Percentiles rank a stretch among this genome's conserved stretches.
Conservation (phyloP, 1,140 invertebrate genomes). For the Steinernema feltiae region DNA sequence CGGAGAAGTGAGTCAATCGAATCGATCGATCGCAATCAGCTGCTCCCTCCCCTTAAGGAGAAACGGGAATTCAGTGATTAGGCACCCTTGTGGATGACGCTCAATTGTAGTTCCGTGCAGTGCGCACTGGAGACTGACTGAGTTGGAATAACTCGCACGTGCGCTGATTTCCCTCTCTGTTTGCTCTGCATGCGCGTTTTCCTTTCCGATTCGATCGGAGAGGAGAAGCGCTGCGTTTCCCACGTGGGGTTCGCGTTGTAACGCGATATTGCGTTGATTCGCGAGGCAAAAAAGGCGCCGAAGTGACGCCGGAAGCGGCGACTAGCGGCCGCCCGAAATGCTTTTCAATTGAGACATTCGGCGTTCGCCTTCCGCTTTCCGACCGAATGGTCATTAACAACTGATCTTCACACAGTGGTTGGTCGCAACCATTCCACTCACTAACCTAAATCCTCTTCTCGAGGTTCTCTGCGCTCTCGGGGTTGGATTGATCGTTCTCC, state of each 20-base stretch:
- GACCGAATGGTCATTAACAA: not conserved
- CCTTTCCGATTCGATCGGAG: not conserved
- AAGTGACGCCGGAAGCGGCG: not conserved
- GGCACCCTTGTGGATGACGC: not conserved
- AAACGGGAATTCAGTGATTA: not conserved
- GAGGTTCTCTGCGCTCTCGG: not conserved
- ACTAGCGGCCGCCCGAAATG: not conserved
- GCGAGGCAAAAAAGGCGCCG: not conserved
- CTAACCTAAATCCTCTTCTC: not conserved
- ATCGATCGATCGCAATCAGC: not conserved
- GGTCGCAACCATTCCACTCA: not conserved
- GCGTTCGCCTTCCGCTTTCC: too few relatives aligned
- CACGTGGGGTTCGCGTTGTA: not conserved
- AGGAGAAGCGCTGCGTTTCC: too few relatives aligned
- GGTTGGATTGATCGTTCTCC: not conserved
- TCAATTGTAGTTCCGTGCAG: too few relatives aligned
- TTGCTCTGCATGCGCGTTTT: not conserved
- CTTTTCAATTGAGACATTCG: not conserved
- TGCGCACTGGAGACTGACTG: too few relatives aligned
- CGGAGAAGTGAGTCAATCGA: not conserved
- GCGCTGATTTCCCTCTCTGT: not conserved
- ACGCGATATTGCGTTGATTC: not conserved
- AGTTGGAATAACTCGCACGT: not conserved
- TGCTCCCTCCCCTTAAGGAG: not conserved
- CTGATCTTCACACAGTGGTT: not conserved